Conservation (phyloP, 2,797 vertebrate species). For the Channa striata region DNA sequence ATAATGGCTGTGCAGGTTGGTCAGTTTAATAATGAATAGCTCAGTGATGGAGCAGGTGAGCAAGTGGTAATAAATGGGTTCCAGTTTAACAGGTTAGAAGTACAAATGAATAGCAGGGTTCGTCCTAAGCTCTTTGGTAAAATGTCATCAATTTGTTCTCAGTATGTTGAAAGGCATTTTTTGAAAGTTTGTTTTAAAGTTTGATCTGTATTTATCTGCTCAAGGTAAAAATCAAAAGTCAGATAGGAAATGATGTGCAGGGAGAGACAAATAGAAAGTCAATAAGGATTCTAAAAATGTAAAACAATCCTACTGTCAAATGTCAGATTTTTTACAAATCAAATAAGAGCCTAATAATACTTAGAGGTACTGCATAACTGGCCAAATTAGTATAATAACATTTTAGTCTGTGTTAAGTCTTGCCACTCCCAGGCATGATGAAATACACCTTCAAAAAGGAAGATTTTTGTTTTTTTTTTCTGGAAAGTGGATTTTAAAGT, state of each 20-base stretch:
- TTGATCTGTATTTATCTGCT: not conserved
- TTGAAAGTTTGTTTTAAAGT: not conserved
- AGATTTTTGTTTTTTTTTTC: no score
- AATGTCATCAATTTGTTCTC: conserved; percentile 21
- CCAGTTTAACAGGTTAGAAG: conserved; percentile 40
- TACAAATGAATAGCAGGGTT: conserved; percentile 29
- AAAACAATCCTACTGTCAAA: no score
- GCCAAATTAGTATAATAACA: no score
- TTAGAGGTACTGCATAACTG: no score
- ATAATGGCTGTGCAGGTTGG: conserved; percentile 63
- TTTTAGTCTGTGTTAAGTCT: no score
- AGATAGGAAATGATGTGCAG: not conserved
- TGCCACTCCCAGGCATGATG: no score
- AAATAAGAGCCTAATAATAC: no score
- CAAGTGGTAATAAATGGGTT: conserved; percentile 54
- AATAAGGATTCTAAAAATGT: no score
- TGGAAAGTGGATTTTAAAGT: no score
- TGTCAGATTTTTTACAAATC: no score
- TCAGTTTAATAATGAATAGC: conserved; percentile 66
- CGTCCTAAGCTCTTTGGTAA: conserved; percentile 18
- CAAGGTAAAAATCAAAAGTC: not conserved
- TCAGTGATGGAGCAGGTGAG: conserved; percentile 62
- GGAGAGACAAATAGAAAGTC: not conserved
- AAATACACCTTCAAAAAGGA: no score
- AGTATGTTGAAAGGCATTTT: not conserved